These are phyloP conservation scores for Iguana delicatissima DNA, from an alignment of 2,797 vertebrate genomes.

Conservation along the genomic window DNA sequence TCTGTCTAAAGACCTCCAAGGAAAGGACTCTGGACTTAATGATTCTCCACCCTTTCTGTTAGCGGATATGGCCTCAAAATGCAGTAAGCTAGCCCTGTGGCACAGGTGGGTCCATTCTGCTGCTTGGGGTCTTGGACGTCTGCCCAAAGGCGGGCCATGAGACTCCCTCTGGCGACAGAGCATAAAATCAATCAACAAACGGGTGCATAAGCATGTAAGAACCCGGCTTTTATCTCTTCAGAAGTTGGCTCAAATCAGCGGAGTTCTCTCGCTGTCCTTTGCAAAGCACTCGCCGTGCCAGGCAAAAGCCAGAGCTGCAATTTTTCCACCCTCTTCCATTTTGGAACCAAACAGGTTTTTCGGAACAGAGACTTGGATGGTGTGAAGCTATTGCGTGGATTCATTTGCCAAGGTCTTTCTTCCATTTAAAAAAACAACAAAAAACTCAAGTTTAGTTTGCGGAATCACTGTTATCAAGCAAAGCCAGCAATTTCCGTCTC, in stretches of 20 bases:
- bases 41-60: no score
- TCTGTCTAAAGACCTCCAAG: no score
- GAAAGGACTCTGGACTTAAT: no score
- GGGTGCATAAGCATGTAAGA: background rate
- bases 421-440: background rate
- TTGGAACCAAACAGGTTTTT: background rate
- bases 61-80: no score
- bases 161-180: no score
- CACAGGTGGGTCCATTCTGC: no score
- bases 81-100: no score
- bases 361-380: no score
- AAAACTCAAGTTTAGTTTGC: background rate
- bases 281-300: background rate
- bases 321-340: background rate
- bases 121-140: background rate
- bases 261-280: background rate
- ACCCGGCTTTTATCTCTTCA: background rate
- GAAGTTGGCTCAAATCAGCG: background rate
- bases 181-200: no score
- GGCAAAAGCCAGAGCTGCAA: rapidly evolving
- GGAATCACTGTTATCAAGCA: background rate
- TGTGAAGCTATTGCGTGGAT: background rate
- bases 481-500: background rate
- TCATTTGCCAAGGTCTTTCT: background rate
- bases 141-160: background rate